These are phyloP conservation scores for Podiceps cristatus DNA, from an alignment of 2,113 vertebrate genomes.

Conservation along the genomic window DNA sequence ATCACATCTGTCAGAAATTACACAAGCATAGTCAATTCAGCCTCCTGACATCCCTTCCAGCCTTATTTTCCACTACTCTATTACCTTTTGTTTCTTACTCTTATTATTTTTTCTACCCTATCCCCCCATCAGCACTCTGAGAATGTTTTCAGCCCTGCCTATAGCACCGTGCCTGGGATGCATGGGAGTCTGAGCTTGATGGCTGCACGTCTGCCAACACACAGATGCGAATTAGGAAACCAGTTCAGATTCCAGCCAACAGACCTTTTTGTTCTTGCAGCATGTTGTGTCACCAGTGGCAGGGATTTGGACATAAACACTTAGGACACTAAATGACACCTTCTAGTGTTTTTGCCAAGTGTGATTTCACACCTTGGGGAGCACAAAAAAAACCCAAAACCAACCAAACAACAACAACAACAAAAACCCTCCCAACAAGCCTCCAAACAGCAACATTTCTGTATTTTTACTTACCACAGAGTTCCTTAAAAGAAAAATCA, in stretches of 20 bases:
- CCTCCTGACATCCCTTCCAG: neutral
- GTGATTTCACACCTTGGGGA: conserved; percentile 24
- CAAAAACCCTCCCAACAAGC: neutral
- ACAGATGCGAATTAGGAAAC: conserved; percentile 25
- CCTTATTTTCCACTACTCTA: neutral
- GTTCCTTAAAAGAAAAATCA: neutral
- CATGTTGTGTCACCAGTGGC: neutral
- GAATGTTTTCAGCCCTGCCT: neutral
- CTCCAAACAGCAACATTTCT: neutral
- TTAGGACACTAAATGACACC: neutral
- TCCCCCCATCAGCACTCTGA: neutral
- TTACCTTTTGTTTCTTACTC: neutral
- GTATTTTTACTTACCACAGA: neutral
- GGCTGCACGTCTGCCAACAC: conserved; percentile 19
- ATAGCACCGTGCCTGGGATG: neutral
- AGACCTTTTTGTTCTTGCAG: conserved; percentile 11
- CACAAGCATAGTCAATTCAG: neutral
- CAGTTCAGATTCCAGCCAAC: neutral
- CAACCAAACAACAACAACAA: neutral
- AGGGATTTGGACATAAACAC: neutral
- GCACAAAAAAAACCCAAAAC: neutral
- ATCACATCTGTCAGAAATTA: neutral
- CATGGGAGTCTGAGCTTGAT: neutral
- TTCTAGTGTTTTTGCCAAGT: neutral
- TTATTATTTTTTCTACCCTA: neutral